phyloP scores from a whole-genome alignment of 2,888 invertebrate genomes.

The Omphaloscelis lunosa region DNA sequence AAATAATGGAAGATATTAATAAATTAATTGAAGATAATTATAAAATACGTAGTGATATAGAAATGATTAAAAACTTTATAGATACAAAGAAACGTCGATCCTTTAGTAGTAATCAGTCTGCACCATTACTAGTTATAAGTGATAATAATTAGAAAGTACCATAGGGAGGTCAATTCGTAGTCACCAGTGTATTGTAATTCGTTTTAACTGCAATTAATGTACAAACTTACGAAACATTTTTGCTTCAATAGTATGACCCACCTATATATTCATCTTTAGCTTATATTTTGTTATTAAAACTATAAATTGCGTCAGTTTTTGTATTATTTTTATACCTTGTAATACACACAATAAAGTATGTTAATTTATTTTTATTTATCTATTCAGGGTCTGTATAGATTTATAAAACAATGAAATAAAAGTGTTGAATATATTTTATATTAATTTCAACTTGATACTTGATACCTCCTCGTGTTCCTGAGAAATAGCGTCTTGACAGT shows the following conservation, averaged over 20 bases:
- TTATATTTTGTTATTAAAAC: neutral
- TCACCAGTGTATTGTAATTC: too few species aligned
- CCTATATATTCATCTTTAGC: neutral
- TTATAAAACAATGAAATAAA: too few species aligned
- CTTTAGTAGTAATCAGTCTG: constrained; percentile 32
- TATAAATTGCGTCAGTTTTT: neutral
- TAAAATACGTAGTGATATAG: constrained; percentile 44
- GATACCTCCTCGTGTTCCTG: too few species aligned
- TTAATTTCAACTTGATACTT: too few species aligned
- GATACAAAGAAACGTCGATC: constrained; percentile 21
- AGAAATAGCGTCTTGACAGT: too few species aligned
- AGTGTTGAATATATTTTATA: too few species aligned
- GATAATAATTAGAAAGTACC: constrained; percentile 7
- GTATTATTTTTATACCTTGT: neutral
- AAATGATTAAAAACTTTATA: constrained; percentile 40
- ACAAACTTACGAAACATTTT: neutral
- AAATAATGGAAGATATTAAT: constrained; percentile 37
- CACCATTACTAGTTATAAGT: constrained; percentile 27
- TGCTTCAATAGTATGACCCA: neutral
- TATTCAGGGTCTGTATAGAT: too few species aligned
- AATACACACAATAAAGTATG: neutral
- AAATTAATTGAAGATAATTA: constrained; percentile 38
- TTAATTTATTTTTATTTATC: too few species aligned
- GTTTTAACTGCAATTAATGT: neutral
- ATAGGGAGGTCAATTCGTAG: neutral